phyloP scores from a whole-genome alignment of 1,140 invertebrate species.

The Portunus trituberculatus region DNA sequence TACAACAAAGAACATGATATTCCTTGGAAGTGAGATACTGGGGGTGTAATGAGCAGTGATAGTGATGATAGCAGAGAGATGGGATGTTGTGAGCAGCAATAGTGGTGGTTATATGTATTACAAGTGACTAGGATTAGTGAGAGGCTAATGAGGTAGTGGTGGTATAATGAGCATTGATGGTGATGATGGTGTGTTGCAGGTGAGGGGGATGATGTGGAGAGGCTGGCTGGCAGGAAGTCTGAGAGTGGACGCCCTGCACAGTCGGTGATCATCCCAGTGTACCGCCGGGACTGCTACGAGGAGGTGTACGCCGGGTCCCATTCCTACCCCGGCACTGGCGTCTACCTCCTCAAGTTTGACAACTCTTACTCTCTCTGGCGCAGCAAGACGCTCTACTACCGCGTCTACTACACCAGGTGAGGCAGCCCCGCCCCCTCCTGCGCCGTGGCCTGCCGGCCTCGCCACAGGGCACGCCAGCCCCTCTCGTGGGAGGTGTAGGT shows the following conservation, averaged over 20 bases:
- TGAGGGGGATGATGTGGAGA: constrained; percentile 73
- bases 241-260: constrained; percentile 60
- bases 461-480: not conserved
- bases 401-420: constrained; percentile 95
- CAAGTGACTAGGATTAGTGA: too few species aligned
- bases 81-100: too few species aligned
- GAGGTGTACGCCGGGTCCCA: constrained; percentile 99
- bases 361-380: constrained; percentile 99
- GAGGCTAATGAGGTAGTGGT: too few species aligned
- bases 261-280: constrained; percentile 89
- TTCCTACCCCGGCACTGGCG: constrained; percentile 92
- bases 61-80: too few species aligned
- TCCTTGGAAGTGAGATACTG: too few species aligned
- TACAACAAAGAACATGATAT: too few species aligned
- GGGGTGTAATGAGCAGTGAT: too few species aligned
- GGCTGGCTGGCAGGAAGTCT: constrained; percentile 55
- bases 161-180: too few species aligned
- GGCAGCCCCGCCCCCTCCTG: not conserved
- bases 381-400: constrained; percentile 99
- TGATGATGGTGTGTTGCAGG: constrained; percentile 80
- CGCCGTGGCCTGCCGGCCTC: not conserved
- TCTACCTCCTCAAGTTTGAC: constrained; percentile 99
- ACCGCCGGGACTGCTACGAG: constrained; percentile 96
- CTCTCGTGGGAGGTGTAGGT: not conserved
- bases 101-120: too few species aligned